A percentile compares a stretch with the other conserved stretches of the same genome.
Conservation (phyloP, 2,797 vertebrate species). For the Pipistrellus pipistrellus region DNA sequence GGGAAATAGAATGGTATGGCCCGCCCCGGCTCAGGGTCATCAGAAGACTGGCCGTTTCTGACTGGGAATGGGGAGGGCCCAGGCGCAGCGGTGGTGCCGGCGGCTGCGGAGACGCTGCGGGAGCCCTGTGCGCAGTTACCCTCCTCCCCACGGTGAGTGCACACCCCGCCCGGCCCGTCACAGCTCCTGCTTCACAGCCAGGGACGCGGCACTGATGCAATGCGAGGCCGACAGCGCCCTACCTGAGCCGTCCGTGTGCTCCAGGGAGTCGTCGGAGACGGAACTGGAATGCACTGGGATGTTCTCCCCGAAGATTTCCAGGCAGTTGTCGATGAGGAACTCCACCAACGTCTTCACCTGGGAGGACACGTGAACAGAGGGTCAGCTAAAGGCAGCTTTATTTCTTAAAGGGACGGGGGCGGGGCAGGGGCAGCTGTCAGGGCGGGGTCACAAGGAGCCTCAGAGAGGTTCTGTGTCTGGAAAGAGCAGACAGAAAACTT, state of each 20-base stretch:
- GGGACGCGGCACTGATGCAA: neutral
- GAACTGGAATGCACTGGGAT: constrained; percentile 85
- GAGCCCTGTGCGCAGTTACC: neutral
- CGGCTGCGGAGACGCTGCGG: neutral
- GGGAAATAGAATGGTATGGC: neutral
- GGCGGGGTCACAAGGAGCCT: neutral
- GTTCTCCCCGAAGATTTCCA: constrained; percentile 93
- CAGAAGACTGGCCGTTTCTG: too few relatives aligned
- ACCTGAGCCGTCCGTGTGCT: constrained; percentile 90
- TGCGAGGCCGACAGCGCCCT: neutral
- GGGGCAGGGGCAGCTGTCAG: too few relatives aligned
- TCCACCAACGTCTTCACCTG: constrained; percentile 94
- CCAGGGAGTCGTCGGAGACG: constrained; percentile 88
- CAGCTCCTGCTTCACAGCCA: too few relatives aligned
- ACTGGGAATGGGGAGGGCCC: neutral
- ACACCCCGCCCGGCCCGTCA: too few relatives aligned
- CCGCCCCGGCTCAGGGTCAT: neutral
- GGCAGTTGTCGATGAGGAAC: constrained; percentile 94
- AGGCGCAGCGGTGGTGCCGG: neutral
- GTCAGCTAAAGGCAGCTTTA: neutral
- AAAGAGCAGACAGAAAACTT: neutral
- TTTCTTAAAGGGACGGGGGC: neutral
- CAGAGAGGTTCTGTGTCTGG: neutral
- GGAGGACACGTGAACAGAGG: neutral
- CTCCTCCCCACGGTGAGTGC: neutral